Conservation (phyloP, 2,888 invertebrate genomes). For the Pharmacophagus antenor region DNA sequence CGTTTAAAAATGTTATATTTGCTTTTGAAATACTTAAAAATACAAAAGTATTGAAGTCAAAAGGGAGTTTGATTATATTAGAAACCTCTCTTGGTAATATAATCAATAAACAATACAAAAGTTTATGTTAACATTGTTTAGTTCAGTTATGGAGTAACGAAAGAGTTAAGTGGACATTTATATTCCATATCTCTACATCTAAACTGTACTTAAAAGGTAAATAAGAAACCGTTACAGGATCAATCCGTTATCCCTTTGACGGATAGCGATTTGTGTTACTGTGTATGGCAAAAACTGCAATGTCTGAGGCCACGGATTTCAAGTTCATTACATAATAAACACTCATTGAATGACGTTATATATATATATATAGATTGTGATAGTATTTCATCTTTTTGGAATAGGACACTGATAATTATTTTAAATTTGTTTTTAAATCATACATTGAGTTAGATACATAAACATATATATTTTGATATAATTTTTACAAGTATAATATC, state of each 20-base stretch:
- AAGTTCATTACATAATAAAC: conserved; percentile 14
- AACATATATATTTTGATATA: background rate
- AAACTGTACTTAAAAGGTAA: conserved; percentile 17
- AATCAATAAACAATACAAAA: too few species aligned
- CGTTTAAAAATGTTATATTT: background rate
- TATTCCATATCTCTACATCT: conserved; percentile 15
- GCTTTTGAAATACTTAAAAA: too few species aligned
- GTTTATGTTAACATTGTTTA: background rate
- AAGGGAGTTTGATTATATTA: too few species aligned
- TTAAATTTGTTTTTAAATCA: too few species aligned
- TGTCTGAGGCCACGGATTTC: conserved; percentile 9
- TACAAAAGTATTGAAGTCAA: too few species aligned
- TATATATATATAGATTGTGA: background rate
- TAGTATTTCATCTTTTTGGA: too few species aligned
- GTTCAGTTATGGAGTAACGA: background rate
- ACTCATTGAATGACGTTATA: conserved; percentile 1
- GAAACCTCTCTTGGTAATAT: too few species aligned
- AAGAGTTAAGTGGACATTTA: background rate
- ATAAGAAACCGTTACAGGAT: conserved; percentile 29
- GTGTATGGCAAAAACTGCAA: conserved; percentile 18
- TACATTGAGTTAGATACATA: too few species aligned
- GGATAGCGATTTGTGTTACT: conserved; percentile 23
- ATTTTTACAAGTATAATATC: background rate
- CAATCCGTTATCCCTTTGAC: conserved; percentile 29
- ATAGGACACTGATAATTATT: too few species aligned